Conservation (phyloP, 2,888 invertebrate species). For the Pemphredon lugubris region DNA sequence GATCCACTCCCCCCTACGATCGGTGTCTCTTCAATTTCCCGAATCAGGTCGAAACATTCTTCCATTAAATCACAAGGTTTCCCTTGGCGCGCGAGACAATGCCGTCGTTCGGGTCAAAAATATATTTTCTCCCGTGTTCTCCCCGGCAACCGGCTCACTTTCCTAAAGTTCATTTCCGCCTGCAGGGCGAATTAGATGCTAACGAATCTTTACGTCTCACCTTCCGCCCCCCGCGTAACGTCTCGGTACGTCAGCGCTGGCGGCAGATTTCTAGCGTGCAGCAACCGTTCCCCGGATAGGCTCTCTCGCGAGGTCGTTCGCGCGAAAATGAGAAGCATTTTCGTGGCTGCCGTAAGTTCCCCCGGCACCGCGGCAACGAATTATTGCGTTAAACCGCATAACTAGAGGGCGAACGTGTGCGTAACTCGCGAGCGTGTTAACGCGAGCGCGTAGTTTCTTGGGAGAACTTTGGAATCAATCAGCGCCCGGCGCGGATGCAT, state of each 20-base stretch:
- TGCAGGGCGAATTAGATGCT: conserved; percentile 60
- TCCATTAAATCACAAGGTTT: too few species aligned
- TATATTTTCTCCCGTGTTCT: conserved; percentile 40
- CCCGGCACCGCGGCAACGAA: conserved; percentile 47
- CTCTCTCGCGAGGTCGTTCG: conserved; percentile 28
- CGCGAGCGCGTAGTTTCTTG: conserved; percentile 70
- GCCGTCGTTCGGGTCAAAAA: too few species aligned
- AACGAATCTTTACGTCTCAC: conserved; percentile 63
- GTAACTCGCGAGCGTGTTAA: conserved; percentile 63
- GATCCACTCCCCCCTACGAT: too few species aligned
- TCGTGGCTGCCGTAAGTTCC: conserved; percentile 49
- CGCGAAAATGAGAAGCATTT: conserved; percentile 63
- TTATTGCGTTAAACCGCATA: conserved; percentile 68
- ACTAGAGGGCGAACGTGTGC: conserved; percentile 64
- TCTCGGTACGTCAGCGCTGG: conserved; percentile 47
- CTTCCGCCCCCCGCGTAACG: conserved; percentile 50
- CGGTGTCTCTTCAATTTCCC: too few species aligned
- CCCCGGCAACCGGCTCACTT: conserved; percentile 29
- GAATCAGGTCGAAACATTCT: too few species aligned
- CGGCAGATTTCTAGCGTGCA: conserved; percentile 55
- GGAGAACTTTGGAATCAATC: conserved; percentile 79
- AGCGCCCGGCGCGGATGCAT: conserved; percentile 75
- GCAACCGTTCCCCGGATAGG: conserved; percentile 30
- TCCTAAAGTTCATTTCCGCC: conserved; percentile 53
- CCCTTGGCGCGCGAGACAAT: too few species aligned